Conservation (phyloP, 1,140 invertebrate species). For the Drosophila saltans region DNA sequence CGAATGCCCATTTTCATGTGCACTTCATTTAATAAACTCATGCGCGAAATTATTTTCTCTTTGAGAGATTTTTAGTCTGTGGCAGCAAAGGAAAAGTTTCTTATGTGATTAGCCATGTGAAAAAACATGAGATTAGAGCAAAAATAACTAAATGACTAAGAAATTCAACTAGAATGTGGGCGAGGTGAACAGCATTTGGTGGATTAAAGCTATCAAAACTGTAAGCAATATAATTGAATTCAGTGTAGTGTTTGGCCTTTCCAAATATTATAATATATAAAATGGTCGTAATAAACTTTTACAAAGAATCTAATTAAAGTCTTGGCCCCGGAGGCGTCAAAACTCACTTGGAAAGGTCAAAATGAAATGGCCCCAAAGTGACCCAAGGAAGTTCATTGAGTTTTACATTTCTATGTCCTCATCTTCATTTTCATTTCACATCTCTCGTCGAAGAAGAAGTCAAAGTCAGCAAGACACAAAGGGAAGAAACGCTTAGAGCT, state of each 20-base stretch:
- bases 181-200: neutral
- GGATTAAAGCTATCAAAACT: neutral
- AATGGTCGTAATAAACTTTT: slow-evolving; percentile 22
- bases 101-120: slow-evolving; percentile 76
- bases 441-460: neutral
- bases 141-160: no score
- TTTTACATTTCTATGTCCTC: slow-evolving; percentile 20
- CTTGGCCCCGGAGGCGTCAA: slow-evolving; percentile 36
- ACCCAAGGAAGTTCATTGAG: slow-evolving; percentile 31
- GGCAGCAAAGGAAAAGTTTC: slow-evolving; percentile 24
- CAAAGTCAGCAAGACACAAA: slow-evolving; percentile 31
- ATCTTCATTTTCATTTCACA: slow-evolving; percentile 20
- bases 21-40: slow-evolving; percentile 78
- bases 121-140: slow-evolving; percentile 70
- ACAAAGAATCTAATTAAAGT: slow-evolving; percentile 75
- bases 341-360: slow-evolving; percentile 36
- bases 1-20: slow-evolving; percentile 68
- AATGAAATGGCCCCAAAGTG: slow-evolving; percentile 24
- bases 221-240: neutral
- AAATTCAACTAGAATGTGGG: neutral
- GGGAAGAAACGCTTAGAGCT: slow-evolving; percentile 48
- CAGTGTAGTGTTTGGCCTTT: neutral
- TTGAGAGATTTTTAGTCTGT: slow-evolving; percentile 44
- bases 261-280: slow-evolving; percentile 25
- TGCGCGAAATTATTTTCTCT: slow-evolving; percentile 64